These are phyloP conservation scores for Drosophila neotestacea DNA, from an alignment of 2,888 invertebrate species.

Conservation along the genomic window DNA sequence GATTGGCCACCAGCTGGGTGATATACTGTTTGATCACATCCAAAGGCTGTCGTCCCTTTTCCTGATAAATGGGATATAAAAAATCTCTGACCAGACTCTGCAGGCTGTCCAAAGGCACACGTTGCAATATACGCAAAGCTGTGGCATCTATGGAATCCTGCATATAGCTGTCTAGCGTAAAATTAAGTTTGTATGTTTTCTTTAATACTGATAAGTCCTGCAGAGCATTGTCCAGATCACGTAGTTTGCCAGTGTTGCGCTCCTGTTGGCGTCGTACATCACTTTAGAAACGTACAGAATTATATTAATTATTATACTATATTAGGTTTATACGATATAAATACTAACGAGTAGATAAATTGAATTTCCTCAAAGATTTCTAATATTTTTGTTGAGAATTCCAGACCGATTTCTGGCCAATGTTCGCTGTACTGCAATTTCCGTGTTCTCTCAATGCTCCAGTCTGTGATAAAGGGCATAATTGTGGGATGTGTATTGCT, in stretches of 20 bases:
- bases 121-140: slow-evolving; percentile 83
- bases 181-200: slow-evolving; percentile 82
- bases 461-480: slow-evolving; percentile 83
- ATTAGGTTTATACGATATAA: no score
- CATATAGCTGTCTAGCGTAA: slow-evolving; percentile 84
- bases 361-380: slow-evolving; percentile 83
- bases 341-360: slow-evolving; percentile 82
- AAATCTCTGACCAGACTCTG: slow-evolving; percentile 83
- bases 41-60: slow-evolving; percentile 81
- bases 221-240: slow-evolving; percentile 80
- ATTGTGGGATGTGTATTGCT: slow-evolving; percentile 83
- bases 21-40: slow-evolving; percentile 83
- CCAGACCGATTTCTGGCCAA: slow-evolving; percentile 85
- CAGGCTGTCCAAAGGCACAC: slow-evolving; percentile 82
- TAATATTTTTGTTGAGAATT: slow-evolving; percentile 83
- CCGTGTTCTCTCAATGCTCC: slow-evolving; percentile 83
- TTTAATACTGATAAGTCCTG: slow-evolving; percentile 83
- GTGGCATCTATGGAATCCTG: slow-evolving; percentile 84
- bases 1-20: slow-evolving; percentile 78
- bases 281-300: slow-evolving; percentile 44
- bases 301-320: no score
- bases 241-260: slow-evolving; percentile 80
- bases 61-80: slow-evolving; percentile 84
- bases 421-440: slow-evolving; percentile 82
- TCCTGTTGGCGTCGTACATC: slow-evolving; percentile 84